Base-by-base conservation (phyloP, 2,797 vertebrate genomes). In the Babyrousa celebensis region DNA sequence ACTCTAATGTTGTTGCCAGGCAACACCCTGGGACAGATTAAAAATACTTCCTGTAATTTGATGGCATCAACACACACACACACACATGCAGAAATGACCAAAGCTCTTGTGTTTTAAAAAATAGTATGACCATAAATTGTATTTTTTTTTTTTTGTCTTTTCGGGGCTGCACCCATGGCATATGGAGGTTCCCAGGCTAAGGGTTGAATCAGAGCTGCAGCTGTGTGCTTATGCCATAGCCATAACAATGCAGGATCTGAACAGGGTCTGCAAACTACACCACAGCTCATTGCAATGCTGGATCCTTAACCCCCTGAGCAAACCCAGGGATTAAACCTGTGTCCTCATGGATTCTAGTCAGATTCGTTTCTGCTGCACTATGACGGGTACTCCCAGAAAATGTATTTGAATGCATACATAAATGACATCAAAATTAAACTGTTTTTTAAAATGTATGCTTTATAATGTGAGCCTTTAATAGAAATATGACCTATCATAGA, bases 1-100 rank as follows among this genome's bases (percentile, higher is more conserved):
- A 96, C 95, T 97, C 72, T 96, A 97, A 97, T 97, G 36, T 94
- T 97, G 99, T 99, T 99, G 98, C 99, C 98, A 99, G 80, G 99
- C 98, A 99, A 99, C 99, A 62, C 96, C 89, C 86, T 97, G 79
- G 67, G 67, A 78, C 63, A 91, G 65, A 92, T 95, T 96, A 97
- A 96, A 95, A 48, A 91, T 67, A 91, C 48, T 97, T 98, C 36
- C 77, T 93, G 16, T 63, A 54, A 96, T 94, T 98, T 96, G 94
- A 93, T 58, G 71, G 0, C 62, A 80, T 71, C 12, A 36, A 3
- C 21, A 85, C 25, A 89, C 36, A 84, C 52, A 91, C 43, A 63
- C n/a, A 60, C 15, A 54, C 21, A 48, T 83, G 3, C 14, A 86
- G 32, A 21, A 95, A 93, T 62, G 29, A 60, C 23, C 29, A 87